A percentile compares a stretch with the other conserved stretches of the same genome.
These are phyloP conservation scores for Neodontobutis hainanensis DNA, from an alignment of 2,113 vertebrate genomes.

Conservation along the genomic window DNA sequence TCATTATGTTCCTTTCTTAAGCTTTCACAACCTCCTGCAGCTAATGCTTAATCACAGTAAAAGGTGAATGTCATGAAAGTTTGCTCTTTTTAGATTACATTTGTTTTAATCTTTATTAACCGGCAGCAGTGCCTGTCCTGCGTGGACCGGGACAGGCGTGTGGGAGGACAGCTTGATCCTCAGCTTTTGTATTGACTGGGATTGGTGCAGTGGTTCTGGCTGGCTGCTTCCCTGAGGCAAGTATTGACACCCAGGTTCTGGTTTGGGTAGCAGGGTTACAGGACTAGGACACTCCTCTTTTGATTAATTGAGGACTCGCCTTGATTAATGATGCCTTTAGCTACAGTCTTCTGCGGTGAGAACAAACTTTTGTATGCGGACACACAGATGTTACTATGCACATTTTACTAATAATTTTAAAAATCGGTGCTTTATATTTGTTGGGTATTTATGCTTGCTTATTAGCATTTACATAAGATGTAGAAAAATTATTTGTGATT, in stretches of 20 bases:
- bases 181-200: slow-evolving; percentile 73
- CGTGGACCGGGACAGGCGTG: slow-evolving; percentile 52
- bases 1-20: slow-evolving; percentile 32
- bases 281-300: slow-evolving; percentile 62
- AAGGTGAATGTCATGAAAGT: slow-evolving; percentile 3
- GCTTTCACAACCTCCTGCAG: slow-evolving; percentile 25
- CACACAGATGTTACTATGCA: too few species aligned
- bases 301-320: slow-evolving; percentile 74
- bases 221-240: slow-evolving; percentile 70
- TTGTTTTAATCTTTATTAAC: neutral
- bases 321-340: slow-evolving; percentile 76
- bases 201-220: slow-evolving; percentile 67
- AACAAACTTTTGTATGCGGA: slow-evolving; percentile 50
- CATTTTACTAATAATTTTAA: too few species aligned
- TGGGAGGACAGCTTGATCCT: slow-evolving; percentile 71
- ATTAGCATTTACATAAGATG: too few species aligned
- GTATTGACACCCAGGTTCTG: slow-evolving; percentile 75
- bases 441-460: too few species aligned
- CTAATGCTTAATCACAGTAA: slow-evolving; percentile 21
- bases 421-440: too few species aligned
- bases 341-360: slow-evolving; percentile 41
- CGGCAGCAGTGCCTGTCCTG: slow-evolving; percentile 41
- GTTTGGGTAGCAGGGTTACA: slow-evolving; percentile 68
- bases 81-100: neutral
- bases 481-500: too few species aligned